Conservation (phyloP, 1,140 invertebrate genomes). For the Scylla paramamosain region DNA sequence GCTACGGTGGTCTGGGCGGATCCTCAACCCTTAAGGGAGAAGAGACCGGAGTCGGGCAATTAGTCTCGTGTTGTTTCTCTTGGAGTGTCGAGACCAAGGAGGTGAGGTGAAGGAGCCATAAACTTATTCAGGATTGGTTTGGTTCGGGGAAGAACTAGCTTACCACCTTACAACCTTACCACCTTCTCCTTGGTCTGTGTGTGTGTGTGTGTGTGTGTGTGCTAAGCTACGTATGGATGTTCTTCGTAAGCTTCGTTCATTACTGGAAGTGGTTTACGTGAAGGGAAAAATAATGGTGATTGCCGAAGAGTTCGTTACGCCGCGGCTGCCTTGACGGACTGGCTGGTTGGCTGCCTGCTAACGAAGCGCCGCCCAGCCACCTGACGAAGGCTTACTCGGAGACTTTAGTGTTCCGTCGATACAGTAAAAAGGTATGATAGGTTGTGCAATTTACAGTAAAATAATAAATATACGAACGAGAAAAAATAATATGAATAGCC, state of each 20-base stretch:
- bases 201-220: too few species aligned
- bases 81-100: not conserved
- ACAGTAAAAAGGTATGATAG: not conserved
- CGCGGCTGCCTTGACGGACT: not conserved
- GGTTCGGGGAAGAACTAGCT: too few species aligned
- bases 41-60: not conserved
- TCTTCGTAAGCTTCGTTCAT: not conserved
- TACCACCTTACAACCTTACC: too few species aligned
- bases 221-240: too few species aligned
- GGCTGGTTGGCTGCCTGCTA: not conserved
- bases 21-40: not conserved
- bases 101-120: too few species aligned
- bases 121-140: too few species aligned
- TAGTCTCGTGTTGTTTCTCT: constrained; percentile 12
- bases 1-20: not conserved
- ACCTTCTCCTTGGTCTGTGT: too few species aligned
- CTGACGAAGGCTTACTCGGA: not conserved
- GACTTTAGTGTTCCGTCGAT: not conserved
- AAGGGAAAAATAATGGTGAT: constrained; percentile 4
- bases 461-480: not conserved
- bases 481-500: not conserved
- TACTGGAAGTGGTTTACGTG: not conserved
- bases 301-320: not conserved
- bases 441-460: not conserved
- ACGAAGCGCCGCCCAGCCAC: not conserved